phyloP scores from a whole-genome alignment of 2,888 invertebrate species.

The Lacanobia wlatinum region DNA sequence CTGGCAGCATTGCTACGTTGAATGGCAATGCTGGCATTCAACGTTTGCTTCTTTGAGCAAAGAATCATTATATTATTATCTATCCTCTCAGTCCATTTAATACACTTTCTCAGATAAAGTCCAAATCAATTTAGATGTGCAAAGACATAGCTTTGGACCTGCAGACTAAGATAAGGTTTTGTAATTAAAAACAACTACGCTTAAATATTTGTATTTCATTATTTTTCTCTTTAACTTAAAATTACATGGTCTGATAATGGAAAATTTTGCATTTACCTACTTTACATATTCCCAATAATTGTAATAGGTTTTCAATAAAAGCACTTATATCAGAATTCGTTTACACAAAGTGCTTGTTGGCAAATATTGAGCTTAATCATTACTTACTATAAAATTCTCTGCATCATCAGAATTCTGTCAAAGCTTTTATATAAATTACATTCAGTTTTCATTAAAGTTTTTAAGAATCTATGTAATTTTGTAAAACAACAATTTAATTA shows the following conservation, averaged over 20 bases:
- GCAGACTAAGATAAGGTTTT: slow-evolving; percentile 5
- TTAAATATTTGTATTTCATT: slow-evolving; percentile 29
- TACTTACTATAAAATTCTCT: slow-evolving; percentile 18
- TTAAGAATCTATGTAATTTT: too few relatives aligned
- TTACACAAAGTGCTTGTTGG: slow-evolving; percentile 44
- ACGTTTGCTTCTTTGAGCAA: too few relatives aligned
- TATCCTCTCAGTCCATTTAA: too few relatives aligned
- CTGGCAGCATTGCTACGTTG: too few relatives aligned
- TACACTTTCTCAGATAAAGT: not conserved
- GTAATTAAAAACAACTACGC: not conserved
- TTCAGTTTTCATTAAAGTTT: too few relatives aligned
- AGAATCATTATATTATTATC: too few relatives aligned
- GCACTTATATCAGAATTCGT: slow-evolving; percentile 36
- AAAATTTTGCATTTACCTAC: slow-evolving; percentile 12
- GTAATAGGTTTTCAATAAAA: slow-evolving; percentile 41
- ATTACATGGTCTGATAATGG: slow-evolving; percentile 7
- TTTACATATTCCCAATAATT: slow-evolving; percentile 41
- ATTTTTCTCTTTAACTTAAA: slow-evolving; percentile 10
- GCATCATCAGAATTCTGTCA: slow-evolving; percentile 20
- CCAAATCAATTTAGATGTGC: not conserved
- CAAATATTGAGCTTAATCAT: slow-evolving; percentile 22
- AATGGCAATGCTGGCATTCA: too few relatives aligned
- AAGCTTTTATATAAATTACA: not conserved
- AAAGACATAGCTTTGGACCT: slow-evolving; percentile 15
- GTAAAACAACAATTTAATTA: too few relatives aligned